Evolutionary conservation across 2,113 vertebrate genomes (phyloP).

Genomic region (Oryzias javanicus): DNA sequence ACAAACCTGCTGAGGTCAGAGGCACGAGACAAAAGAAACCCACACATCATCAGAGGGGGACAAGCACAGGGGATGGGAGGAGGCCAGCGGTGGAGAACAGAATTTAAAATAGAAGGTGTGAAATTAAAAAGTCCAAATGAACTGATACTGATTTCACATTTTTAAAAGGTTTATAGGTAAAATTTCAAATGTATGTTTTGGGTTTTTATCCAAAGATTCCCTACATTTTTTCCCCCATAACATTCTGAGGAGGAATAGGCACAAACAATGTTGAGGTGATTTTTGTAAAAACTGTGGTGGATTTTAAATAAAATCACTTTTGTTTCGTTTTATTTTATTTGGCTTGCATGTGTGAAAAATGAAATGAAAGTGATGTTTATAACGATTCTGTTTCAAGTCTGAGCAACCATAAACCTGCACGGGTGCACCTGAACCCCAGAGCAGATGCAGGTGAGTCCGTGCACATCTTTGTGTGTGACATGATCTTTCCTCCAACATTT

Average conservation of each 20-base stretch:
- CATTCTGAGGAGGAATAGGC: no score
- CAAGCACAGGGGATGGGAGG: constrained; percentile 25
- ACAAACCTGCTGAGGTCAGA: constrained; percentile 75
- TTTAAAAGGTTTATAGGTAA: no score
- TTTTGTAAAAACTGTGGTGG: no score
- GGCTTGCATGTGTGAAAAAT: no score
- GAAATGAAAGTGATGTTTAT: no score
- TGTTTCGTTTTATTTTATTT: no score
- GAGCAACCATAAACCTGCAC: neutral
- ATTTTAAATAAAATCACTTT: no score
- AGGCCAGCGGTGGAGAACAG: neutral
- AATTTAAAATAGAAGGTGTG: neutral
- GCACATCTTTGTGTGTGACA: neutral
- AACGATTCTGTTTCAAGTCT: neutral
- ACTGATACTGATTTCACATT: no score
- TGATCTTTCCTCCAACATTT: constrained; percentile 2
- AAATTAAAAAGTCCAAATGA: neutral
- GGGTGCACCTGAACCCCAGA: neutral
- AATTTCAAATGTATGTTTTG: no score
- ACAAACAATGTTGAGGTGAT: no score
- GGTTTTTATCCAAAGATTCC: no score
- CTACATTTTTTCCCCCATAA: no score
- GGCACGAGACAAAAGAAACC: constrained; percentile 72
- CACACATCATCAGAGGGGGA: constrained; percentile 73
- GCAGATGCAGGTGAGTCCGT: neutral